phyloP scores from a whole-genome alignment of 2,797 vertebrate genomes.

The Hozukius guyotensis region DNA sequence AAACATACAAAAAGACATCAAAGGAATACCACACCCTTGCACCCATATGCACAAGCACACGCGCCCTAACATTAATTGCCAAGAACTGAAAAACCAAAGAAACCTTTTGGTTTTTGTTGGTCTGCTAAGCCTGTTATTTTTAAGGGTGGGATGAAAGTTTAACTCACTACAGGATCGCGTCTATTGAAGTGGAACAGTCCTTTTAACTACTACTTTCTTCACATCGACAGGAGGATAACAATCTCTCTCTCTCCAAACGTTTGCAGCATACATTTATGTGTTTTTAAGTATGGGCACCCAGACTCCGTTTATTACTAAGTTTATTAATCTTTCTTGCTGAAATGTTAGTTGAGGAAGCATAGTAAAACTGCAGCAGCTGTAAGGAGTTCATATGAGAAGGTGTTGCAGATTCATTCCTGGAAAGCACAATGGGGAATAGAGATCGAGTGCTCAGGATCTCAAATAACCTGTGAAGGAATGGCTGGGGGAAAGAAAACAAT shows the following conservation, averaged over 20 bases:
- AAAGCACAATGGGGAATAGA: neutral
- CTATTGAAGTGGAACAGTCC: neutral
- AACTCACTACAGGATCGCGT: neutral
- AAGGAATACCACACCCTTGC: slow-evolving; percentile 45
- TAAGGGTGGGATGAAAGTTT: neutral
- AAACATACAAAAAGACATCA: slow-evolving; percentile 41
- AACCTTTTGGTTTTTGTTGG: slow-evolving; percentile 1
- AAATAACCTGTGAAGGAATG: neutral
- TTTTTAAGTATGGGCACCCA: neutral
- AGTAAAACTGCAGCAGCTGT: slow-evolving; percentile 19
- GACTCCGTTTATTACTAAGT: neutral
- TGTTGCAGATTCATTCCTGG: slow-evolving; percentile 8
- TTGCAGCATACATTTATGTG: neutral
- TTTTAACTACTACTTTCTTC: neutral
- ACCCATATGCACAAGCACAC: neutral
- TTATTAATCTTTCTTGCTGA: slow-evolving; percentile 23
- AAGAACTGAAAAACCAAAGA: slow-evolving; percentile 65
- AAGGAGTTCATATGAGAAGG: slow-evolving; percentile 9
- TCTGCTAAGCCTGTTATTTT: slow-evolving; percentile 9
- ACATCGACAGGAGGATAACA: neutral
- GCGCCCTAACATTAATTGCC: slow-evolving; percentile 45
- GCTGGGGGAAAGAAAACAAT: neutral
- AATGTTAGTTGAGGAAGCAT: slow-evolving; percentile 30
- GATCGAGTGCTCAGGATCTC: neutral
- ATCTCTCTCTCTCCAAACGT: neutral